A percentile compares a stretch with the other conserved stretches of the same genome.
Evolutionary conservation across 1,140 invertebrate species (phyloP).

Genomic region (Aporrectodea caliginosa): DNA sequence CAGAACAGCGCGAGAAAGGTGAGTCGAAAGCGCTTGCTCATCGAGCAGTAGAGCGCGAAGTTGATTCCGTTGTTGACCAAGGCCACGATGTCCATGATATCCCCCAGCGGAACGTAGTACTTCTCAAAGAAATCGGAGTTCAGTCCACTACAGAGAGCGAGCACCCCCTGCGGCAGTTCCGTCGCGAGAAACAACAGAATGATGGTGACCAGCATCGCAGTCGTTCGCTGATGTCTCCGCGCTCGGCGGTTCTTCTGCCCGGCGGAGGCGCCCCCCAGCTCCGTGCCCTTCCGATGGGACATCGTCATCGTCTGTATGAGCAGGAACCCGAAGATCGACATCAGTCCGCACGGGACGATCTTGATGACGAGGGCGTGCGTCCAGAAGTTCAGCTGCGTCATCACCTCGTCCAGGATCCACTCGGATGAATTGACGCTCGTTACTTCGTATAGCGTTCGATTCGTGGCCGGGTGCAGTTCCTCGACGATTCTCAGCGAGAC

Average conservation of each 20-base stretch:
- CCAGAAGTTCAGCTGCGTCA: conserved; percentile 42
- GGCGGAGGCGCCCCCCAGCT: conserved; percentile 37
- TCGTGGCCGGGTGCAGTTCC: neutral
- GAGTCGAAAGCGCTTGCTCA: conserved; percentile 1
- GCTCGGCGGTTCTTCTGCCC: conserved; percentile 39
- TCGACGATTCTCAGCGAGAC: neutral
- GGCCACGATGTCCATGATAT: neutral
- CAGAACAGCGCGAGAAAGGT: conserved; percentile 18
- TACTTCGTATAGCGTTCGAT: neutral
- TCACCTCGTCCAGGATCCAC: neutral
- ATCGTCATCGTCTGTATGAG: conserved; percentile 48
- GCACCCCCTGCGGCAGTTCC: conserved; percentile 68
- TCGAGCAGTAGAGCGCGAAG: conserved; percentile 18
- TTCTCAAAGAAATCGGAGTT: conserved; percentile 41
- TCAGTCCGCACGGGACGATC: conserved; percentile 55
- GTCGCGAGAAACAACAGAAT: conserved; percentile 78
- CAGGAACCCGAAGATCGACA: conserved; percentile 55
- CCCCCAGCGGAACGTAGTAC: conserved; percentile 40
- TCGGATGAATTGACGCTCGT: neutral
- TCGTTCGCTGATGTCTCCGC: conserved; percentile 76
- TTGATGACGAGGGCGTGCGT: conserved; percentile 47
- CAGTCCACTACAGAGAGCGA: conserved; percentile 47
- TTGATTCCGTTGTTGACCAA: conserved; percentile 16
- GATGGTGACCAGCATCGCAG: conserved; percentile 81
- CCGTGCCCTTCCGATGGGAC: neutral